A percentile compares a stretch with the other conserved stretches of the same genome.
phyloP scores from a whole-genome alignment of 2,888 invertebrate genomes.

The Hydrotaea cyrtoneurina region DNA sequence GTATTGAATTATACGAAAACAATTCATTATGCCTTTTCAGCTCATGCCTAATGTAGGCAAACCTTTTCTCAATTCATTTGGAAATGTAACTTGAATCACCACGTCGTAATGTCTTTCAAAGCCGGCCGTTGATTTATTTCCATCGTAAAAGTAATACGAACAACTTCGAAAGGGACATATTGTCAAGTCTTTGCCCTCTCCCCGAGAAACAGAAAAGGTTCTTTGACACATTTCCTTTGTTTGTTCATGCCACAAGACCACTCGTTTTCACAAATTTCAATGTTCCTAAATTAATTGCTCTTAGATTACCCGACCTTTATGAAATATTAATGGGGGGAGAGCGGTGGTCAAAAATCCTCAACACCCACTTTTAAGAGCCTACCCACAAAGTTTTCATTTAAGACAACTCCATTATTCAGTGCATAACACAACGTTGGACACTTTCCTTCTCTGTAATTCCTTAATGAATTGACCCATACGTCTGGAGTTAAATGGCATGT shows the following conservation, averaged over 20 bases:
- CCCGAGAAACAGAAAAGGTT: too few relatives aligned
- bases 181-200: too few relatives aligned
- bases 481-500: not conserved
- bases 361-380: too few relatives aligned
- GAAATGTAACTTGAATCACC: not conserved
- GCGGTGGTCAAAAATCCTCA: not conserved
- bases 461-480: not conserved
- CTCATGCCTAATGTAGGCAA: not conserved
- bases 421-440: too few relatives aligned
- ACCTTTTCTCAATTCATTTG: not conserved
- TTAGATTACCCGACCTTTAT: not conserved
- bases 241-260: not conserved
- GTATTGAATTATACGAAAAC: not conserved
- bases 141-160: not conserved
- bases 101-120: not conserved
- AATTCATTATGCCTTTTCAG: not conserved
- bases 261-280: not conserved
- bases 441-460: not conserved
- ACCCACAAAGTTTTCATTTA: too few relatives aligned
- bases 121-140: not conserved
- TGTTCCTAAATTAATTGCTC: not conserved
- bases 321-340: not conserved
- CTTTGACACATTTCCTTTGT: too few relatives aligned
- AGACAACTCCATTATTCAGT: too few relatives aligned
- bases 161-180: too few relatives aligned